Percentiles rank a stretch among this genome's conserved stretches.
phyloP scores from a whole-genome alignment of 2,797 vertebrate genomes.

The Psittacula echo region DNA sequence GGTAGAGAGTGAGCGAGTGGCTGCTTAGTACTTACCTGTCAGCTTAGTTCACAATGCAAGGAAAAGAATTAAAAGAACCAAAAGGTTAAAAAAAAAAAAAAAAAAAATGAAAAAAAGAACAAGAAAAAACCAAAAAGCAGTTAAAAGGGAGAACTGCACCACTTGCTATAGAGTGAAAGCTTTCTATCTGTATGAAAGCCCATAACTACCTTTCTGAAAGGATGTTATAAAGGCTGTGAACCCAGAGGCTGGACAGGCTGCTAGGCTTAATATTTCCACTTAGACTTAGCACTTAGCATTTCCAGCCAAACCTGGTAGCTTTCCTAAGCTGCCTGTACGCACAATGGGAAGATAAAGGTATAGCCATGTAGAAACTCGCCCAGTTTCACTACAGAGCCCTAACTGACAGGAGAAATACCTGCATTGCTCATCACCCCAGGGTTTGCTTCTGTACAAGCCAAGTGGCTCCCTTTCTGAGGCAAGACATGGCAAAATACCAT shows the following conservation, averaged over 20 bases:
- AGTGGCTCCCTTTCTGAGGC: background rate
- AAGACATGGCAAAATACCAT: background rate
- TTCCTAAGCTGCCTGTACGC: background rate
- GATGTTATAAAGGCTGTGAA: background rate
- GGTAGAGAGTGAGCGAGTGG: background rate
- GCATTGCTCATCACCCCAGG: background rate
- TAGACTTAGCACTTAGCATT: background rate
- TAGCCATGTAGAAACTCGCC: fast-evolving
- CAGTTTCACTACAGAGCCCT: background rate
- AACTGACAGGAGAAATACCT: background rate
- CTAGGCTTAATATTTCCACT: background rate
- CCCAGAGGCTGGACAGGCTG: background rate
- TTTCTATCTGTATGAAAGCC: background rate
- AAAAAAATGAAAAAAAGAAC: too few species aligned
- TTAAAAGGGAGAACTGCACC: background rate
- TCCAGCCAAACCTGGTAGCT: background rate
- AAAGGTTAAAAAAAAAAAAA: too few species aligned
- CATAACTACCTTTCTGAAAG: background rate
- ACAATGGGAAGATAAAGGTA: background rate
- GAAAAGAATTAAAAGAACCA: background rate
- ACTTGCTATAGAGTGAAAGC: background rate
- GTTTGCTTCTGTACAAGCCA: background rate
- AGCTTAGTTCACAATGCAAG: background rate
- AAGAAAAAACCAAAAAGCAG: too few species aligned
- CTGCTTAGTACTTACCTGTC: background rate